Conservation (phyloP, 2,888 invertebrate species). For the Mystacides longicornis region DNA sequence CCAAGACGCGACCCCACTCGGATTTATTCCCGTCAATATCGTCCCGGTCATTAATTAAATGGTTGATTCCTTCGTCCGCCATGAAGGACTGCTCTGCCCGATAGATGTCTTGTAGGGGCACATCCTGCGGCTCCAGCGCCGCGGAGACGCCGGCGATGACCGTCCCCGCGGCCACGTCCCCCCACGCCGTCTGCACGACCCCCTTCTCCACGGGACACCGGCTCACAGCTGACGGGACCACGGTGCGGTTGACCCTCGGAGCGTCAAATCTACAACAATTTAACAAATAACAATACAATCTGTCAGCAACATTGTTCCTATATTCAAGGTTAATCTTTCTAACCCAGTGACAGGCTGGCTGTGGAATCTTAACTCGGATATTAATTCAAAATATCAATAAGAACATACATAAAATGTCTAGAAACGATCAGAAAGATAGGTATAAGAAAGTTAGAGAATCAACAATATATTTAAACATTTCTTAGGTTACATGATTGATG, state of each 20-base stretch:
- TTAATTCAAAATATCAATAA: no score
- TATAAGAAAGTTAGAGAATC: no score
- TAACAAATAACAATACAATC: no score
- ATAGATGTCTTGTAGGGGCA: constrained; percentile 42
- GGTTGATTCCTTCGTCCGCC: neutral
- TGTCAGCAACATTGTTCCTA: no score
- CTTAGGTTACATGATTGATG: no score
- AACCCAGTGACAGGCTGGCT: no score
- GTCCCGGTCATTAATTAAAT: neutral
- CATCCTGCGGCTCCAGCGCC: constrained; percentile 52
- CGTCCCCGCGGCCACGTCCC: constrained; percentile 52
- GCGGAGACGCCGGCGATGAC: constrained; percentile 54
- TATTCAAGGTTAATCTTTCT: no score
- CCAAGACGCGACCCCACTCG: neutral
- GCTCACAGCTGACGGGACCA: constrained; percentile 29
- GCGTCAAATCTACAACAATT: constrained; percentile 1
- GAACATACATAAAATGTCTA: no score
- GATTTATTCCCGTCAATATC: neutral
- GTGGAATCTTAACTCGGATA: no score
- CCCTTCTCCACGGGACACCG: constrained; percentile 61
- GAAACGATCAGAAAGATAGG: no score
- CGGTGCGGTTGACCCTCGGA: constrained; percentile 11
- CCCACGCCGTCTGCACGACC: constrained; percentile 56
- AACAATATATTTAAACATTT: no score
- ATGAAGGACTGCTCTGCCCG: constrained; percentile 23